These are phyloP conservation scores for Hecatera dysodea DNA, from an alignment of 2,888 invertebrate species.

Conservation along the genomic window DNA sequence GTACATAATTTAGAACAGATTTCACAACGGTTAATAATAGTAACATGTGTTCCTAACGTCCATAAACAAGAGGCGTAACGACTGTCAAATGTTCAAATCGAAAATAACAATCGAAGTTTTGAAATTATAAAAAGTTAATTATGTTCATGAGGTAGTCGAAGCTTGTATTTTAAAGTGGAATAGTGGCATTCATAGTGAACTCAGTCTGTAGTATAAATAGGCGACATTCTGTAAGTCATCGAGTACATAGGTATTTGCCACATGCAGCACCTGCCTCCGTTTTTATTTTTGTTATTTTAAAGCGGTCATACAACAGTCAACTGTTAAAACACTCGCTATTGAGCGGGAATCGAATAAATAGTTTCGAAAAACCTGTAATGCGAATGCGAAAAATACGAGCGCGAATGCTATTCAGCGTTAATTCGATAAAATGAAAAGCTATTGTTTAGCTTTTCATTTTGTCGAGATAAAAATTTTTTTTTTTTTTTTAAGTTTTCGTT, in stretches of 20 bases:
- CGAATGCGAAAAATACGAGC: slow-evolving; percentile 33
- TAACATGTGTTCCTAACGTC: slow-evolving; percentile 58
- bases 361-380: slow-evolving; percentile 34
- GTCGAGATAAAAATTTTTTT: too few species aligned
- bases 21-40: slow-evolving; percentile 48
- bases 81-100: slow-evolving; percentile 56
- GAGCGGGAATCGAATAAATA: slow-evolving; percentile 49
- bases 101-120: slow-evolving; percentile 49
- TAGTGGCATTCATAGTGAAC: slow-evolving; percentile 20
- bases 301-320: slow-evolving; percentile 46
- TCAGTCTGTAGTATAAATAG: slow-evolving; percentile 44
- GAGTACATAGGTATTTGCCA: slow-evolving; percentile 57
- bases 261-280: slow-evolving; percentile 53
- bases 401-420: slow-evolving; percentile 33
- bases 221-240: slow-evolving; percentile 48
- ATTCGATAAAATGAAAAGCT: slow-evolving; percentile 28
- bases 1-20: slow-evolving; percentile 59
- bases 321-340: slow-evolving; percentile 48
- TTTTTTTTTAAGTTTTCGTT: too few species aligned
- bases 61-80: slow-evolving; percentile 49
- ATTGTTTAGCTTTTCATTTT: too few species aligned
- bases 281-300: slow-evolving; percentile 60
- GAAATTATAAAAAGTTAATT: slow-evolving; percentile 21
- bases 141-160: slow-evolving; percentile 8
- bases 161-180: slow-evolving; percentile 25